Evolutionary conservation across 2,113 vertebrate species (phyloP).

Genomic region (Galemys pyrenaicus): DNA sequence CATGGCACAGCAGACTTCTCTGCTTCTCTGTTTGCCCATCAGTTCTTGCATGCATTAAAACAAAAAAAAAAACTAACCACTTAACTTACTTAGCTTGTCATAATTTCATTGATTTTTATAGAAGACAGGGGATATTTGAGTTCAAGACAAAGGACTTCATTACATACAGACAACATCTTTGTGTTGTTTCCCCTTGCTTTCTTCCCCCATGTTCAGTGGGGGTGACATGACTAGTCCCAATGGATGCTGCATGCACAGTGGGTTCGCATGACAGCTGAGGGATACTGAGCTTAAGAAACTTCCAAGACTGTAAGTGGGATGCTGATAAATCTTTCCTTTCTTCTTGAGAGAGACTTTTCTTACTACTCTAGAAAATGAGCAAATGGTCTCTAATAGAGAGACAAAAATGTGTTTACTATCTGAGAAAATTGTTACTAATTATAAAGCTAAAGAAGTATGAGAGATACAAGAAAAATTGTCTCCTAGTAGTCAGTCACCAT

Average conservation of each 20-base stretch:
- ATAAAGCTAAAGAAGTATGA: not conserved
- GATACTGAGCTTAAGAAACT: not conserved
- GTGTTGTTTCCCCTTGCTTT: not conserved
- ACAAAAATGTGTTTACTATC: not conserved
- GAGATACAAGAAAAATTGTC: not conserved
- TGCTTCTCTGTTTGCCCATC: no score
- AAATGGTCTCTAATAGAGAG: not conserved
- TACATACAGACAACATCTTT: not conserved
- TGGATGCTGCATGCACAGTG: no score
- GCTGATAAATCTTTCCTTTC: not conserved
- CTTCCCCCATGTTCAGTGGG: not conserved
- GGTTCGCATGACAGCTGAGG: not conserved
- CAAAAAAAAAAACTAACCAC: no score
- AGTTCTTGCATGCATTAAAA: no score
- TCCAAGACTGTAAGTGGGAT: not conserved
- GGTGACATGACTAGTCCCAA: not conserved
- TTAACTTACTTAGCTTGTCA: not conserved
- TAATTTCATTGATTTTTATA: not conserved
- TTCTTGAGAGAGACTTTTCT: not conserved
- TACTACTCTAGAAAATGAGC: not conserved
- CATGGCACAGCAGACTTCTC: no score
- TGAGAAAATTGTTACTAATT: not conserved
- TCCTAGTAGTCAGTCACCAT: not conserved
- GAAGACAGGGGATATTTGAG: no score
- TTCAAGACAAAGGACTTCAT: no score